Conservation (phyloP, 2,888 invertebrate genomes). For the Abscondita cerata region DNA sequence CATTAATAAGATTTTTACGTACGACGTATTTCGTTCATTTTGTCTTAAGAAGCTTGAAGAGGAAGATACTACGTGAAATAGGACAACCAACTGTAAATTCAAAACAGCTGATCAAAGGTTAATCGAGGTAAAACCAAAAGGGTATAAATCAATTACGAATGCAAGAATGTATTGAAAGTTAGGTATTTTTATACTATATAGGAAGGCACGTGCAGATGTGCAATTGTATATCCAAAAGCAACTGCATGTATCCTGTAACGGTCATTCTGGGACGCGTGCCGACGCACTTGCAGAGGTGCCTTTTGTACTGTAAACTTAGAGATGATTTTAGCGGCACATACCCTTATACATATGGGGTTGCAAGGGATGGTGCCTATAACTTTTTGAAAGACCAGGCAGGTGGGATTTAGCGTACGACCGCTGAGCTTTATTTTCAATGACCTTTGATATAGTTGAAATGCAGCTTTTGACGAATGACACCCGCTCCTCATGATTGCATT, state of each 20-base stretch:
- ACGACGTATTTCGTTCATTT: no score
- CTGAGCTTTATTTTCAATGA: conserved; percentile 39
- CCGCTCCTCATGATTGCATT: conserved; percentile 33
- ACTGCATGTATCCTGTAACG: conserved; percentile 52
- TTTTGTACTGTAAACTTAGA: conserved; percentile 32
- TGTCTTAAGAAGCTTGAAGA: no score
- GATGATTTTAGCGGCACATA: conserved; percentile 37
- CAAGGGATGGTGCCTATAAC: conserved; percentile 45
- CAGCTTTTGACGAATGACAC: conserved; percentile 41
- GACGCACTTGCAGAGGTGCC: conserved; percentile 39
- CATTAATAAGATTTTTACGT: no score
- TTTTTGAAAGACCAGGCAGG: conserved; percentile 46
- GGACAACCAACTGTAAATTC: not conserved
- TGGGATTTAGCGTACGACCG: conserved; percentile 49
- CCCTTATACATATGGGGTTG: conserved; percentile 44
- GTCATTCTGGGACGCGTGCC: conserved; percentile 55
- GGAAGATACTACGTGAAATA: no score
- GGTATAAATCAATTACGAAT: conserved; percentile 5
- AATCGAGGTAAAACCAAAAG: conserved; percentile 1
- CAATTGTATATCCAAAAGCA: conserved; percentile 48
- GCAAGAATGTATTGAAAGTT: not conserved
- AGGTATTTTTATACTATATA: conserved; percentile 20
- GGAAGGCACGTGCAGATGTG: conserved; percentile 53
- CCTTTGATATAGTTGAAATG: conserved; percentile 36
- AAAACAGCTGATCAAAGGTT: conserved; percentile 17